A percentile compares a stretch with the other conserved stretches of the same genome.
Evolutionary conservation across 2,113 vertebrate species (phyloP).

Genomic region (Cinclus cinclus): DNA sequence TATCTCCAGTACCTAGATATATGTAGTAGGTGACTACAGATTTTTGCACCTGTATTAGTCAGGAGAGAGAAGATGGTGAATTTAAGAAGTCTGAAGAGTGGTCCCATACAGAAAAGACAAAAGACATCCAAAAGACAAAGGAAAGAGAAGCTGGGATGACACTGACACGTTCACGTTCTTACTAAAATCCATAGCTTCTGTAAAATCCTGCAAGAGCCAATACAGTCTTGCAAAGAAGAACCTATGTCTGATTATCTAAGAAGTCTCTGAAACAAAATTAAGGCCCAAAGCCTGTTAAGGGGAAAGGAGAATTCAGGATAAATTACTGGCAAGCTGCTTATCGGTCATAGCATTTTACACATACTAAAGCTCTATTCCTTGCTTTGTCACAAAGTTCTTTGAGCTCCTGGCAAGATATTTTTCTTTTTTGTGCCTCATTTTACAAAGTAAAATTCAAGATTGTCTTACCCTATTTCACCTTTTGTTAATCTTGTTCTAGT

Average conservation of each 20-base stretch:
- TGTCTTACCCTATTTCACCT: not conserved
- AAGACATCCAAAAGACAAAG: not conserved
- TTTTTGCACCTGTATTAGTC: not conserved
- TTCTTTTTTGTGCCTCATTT: not conserved
- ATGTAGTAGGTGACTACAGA: not conserved
- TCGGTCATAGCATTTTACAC: not conserved
- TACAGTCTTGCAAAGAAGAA: not conserved
- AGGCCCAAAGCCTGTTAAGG: not conserved
- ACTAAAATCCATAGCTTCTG: not conserved
- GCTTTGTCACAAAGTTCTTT: not conserved
- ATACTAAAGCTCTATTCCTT: not conserved
- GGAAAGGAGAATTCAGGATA: not conserved
- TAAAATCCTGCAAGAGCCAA: not conserved
- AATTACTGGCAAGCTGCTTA: not conserved
- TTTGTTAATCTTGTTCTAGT: not conserved
- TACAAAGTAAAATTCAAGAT: not conserved
- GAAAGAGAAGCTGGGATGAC: not conserved
- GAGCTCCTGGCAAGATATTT: not conserved
- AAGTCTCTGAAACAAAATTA: not conserved
- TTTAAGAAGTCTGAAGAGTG: not conserved
- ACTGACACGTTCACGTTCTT: accelerated
- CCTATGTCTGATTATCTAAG: not conserved
- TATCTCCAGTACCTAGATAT: not conserved
- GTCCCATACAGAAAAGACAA: not conserved
- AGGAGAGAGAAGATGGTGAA: not conserved